Conservation (phyloP, 2,113 vertebrate species). For the Laterallus jamaicensis region DNA sequence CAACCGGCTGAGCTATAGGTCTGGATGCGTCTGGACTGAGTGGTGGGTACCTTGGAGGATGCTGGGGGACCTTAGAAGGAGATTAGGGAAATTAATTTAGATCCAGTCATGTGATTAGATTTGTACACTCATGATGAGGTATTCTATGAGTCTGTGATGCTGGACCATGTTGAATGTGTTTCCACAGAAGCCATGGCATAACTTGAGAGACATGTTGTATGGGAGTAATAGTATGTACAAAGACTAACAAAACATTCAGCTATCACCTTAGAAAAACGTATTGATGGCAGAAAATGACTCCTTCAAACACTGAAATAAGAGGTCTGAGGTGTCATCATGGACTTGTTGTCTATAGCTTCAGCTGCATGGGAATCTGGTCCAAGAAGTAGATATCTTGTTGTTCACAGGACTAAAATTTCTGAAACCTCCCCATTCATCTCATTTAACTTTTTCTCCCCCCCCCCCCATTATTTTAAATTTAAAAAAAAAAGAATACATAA, state of each 20-base stretch:
- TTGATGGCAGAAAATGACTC: neutral
- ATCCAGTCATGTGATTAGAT: neutral
- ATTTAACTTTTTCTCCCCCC: neutral
- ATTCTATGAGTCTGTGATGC: neutral
- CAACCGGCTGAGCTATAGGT: fast-evolving
- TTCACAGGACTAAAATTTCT: neutral
- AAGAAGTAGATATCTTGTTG: neutral
- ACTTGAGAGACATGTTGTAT: fast-evolving
- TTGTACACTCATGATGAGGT: neutral
- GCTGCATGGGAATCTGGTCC: neutral
- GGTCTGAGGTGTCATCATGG: neutral
- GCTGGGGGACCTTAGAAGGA: neutral
- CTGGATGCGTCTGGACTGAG: neutral
- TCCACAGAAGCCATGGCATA: neutral
- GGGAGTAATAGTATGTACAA: neutral
- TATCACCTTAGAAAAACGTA: neutral
- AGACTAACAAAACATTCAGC: neutral
- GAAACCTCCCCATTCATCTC: neutral
- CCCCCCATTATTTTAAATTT: neutral
- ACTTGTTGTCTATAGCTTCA: neutral
- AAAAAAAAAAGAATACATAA: neutral
- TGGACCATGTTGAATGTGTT: neutral
- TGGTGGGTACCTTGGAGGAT: neutral
- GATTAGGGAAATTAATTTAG: neutral
- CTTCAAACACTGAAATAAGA: neutral